Evolutionary conservation across 37 sponge, comb jelly and placozoan species (phyloP).

Genomic region (Diacarnus erythraeanus): DNA sequence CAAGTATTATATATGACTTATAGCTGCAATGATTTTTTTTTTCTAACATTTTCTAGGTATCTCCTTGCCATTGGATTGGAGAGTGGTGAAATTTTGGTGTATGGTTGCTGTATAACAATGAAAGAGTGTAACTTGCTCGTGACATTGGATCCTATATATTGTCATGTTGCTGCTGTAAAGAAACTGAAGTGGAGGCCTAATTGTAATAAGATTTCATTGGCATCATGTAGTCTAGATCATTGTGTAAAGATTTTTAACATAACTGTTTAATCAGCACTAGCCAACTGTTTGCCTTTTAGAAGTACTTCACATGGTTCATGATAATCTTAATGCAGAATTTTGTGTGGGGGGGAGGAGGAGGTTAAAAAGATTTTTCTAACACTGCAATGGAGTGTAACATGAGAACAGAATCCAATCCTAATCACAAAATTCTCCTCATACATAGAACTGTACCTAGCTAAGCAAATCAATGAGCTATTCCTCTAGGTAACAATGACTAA

Average conservation of each 20-base stretch:
- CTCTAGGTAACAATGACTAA: no score
- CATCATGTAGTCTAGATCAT: constrained; percentile 52
- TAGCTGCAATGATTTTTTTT: background rate
- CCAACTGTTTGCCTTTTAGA: no score
- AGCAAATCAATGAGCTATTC: no score
- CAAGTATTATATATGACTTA: constrained; percentile 10
- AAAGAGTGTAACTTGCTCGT: background rate
- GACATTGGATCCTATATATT: background rate
- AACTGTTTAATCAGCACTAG: constrained; percentile 1
- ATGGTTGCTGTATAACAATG: background rate
- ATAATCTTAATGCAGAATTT: no score
- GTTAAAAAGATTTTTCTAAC: no score
- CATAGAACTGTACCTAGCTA: no score
- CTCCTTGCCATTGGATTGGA: constrained; percentile 72
- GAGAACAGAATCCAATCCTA: no score
- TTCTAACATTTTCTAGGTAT: constrained; percentile 27
- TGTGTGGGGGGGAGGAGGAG: no score
- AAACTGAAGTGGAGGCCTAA: constrained; percentile 71
- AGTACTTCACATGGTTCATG: no score
- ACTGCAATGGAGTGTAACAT: no score
- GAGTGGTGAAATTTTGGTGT: constrained; percentile 42
- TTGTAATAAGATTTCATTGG: background rate
- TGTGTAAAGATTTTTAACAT: constrained; percentile 37
- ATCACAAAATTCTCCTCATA: no score
- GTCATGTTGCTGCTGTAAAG: constrained; percentile 62